Base-by-base conservation (phyloP, 2,888 invertebrate genomes). In the Luperina nickerlii region DNA sequence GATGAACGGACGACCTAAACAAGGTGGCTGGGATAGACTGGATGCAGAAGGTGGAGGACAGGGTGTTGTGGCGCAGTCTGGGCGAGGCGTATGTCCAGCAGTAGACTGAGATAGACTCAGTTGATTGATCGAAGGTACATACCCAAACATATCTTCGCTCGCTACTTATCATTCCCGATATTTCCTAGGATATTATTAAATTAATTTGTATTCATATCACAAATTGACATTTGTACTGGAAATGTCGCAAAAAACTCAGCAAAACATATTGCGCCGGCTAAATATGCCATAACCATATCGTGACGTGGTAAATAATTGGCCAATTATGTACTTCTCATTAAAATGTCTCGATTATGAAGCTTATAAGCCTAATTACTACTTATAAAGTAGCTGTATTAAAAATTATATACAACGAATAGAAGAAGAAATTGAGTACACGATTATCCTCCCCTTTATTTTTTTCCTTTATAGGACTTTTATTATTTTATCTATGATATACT, bases 211-310 rank as follows among this genome's bases (percentile, higher is more conserved):
- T 85, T 87, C 84, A 70, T 74, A 79, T 38, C 82, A 63, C 65
- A 75, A 65, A 66, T 62, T 85, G 85, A 79, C 85, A 87, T 86
- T 86, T 76, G 18, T n/a, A 57, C 11, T 62, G 6, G 51, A 79
- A 38, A 81, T 66, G n/a, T n/a, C 24, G 57, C 48, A 78, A 81
- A 78, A 84, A 77, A 69, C 20, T 48, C 32, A 60, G 42, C 13
- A 70, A 72, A 74, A 76, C 48, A 76, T 79, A 83, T 67, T 63
- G 27, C 54, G 48, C 54, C 9, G n/a, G 27, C 8, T 70, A 45
- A 11, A 11, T 45, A 75, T 77, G 76, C 78, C 74, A 84, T 81
- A 87, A 81, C 87, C 67, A 85, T 87, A 87, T 78, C 62, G 51
- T 76, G 54, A 84, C 63, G 62, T 74, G 32, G 70, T 74, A 66